These are phyloP conservation scores for Drosophila bunnanda DNA, from an alignment of 2,888 invertebrate species.

Conservation along the genomic window DNA sequence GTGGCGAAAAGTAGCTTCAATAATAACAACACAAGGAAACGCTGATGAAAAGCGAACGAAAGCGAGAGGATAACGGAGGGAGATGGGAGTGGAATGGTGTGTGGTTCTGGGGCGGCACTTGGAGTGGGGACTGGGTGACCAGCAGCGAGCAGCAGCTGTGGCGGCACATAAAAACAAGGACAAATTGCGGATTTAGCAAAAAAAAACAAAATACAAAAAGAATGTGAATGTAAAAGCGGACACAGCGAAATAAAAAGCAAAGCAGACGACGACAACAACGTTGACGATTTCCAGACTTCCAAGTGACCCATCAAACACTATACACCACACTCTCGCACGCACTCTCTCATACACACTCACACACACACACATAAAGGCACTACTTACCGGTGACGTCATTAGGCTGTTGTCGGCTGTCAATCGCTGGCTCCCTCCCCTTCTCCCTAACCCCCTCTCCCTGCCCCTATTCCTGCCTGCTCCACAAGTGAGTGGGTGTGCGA, in stretches of 20 bases:
- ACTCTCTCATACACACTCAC: slow-evolving; percentile 4
- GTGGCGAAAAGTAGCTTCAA: slow-evolving; percentile 68
- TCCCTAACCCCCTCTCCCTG: not conserved
- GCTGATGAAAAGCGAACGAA: slow-evolving; percentile 68
- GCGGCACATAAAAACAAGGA: slow-evolving; percentile 71
- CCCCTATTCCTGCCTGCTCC: not conserved
- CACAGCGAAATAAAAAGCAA: slow-evolving; percentile 48
- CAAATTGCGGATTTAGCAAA: slow-evolving; percentile 75
- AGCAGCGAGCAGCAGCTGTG: slow-evolving; percentile 56
- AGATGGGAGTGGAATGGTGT: slow-evolving; percentile 3
- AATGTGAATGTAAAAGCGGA: slow-evolving; percentile 64
- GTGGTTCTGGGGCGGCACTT: not conserved
- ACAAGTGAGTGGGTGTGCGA: slow-evolving; percentile 20
- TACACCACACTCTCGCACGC: slow-evolving; percentile 14
- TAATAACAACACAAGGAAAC: slow-evolving; percentile 61
- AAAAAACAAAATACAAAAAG: slow-evolving; percentile 13
- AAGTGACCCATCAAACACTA: slow-evolving; percentile 68
- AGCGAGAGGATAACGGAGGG: slow-evolving; percentile 37
- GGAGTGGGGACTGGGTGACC: slow-evolving; percentile 11
- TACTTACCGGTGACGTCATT: slow-evolving; percentile 67
- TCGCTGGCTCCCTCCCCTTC: slow-evolving; percentile 26
- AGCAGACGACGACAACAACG: slow-evolving; percentile 43
- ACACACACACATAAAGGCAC: slow-evolving; percentile 16
- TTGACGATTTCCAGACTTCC: slow-evolving; percentile 41
- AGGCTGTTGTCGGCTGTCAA: slow-evolving; percentile 67